Evolutionary conservation across 2,113 vertebrate species (phyloP), one percentile per base, ranked within the genome.

Genomic region (Tinamus guttatus): DNA sequence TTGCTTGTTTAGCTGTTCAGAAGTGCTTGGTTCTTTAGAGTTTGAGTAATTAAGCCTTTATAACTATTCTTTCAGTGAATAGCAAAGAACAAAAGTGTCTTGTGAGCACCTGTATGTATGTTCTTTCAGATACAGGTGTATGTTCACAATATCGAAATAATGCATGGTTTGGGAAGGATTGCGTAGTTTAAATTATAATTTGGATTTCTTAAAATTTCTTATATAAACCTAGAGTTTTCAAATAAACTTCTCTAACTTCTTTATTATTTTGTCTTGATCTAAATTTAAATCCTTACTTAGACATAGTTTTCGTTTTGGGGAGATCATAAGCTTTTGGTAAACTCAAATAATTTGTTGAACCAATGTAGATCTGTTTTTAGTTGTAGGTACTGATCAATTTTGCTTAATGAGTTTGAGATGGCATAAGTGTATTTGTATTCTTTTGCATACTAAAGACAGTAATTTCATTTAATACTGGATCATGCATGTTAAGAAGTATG

Each of bases 311-410:
- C 43, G 84, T 93, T 91, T 96, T 85, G 52, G 62, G 62, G 47
- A 86, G 27, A 9, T 52, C 32, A 4, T 79, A 67, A 71, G 45
- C 24, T 84, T 80, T 68, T 87, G 43, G 4, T 76, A 45, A 63
- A 5, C 18, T 86, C 22, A 75, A 67, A 60, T 90, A 88, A 80
- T 94, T 87, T 96, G 30, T 51, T 78, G 85, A 88, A 93, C 80
- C 51, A 47, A 20, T 45, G 69, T 81, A 12, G 0, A 47, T 93
- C 78, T 95, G n/a, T 79, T 81, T 90, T 76, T 36, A 81, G n/a
- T 81, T 71, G 18, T 59, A 63, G 30, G 36, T 84, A 62, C 52
- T 65, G 52, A 43, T 45, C 30, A 13, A 63, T 86, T 78, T 6
- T 13, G 6, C 36, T 89, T 79, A 62, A 13, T n/a, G 51, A 71